Evolutionary conservation across 1,140 invertebrate genomes (phyloP).

Genomic region (Drosophila tani): DNA sequence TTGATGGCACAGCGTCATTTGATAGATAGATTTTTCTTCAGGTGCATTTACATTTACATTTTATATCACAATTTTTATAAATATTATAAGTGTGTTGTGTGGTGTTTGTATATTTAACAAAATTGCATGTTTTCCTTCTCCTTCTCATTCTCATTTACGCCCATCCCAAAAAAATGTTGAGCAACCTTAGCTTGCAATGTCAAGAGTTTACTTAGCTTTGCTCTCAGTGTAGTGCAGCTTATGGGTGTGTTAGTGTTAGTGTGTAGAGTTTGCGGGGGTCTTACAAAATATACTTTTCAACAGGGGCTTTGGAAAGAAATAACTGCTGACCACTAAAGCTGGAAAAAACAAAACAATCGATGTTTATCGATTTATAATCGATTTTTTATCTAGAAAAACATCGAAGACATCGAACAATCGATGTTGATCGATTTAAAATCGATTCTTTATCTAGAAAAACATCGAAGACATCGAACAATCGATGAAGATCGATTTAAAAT

Average conservation of each 20-base stretch:
- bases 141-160: conserved; percentile 64
- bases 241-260: conserved; percentile 37
- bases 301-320: conserved; percentile 21
- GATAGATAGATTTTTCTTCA: conserved; percentile 79
- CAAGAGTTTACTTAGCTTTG: conserved; percentile 58
- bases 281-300: conserved; percentile 33
- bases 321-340: conserved; percentile 1
- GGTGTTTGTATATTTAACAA: conserved; percentile 63
- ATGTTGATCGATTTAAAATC: too few species aligned
- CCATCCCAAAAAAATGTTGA: conserved; percentile 59
- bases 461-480: too few species aligned
- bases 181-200: conserved; percentile 62
- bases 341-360: too few species aligned
- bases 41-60: conserved; percentile 81
- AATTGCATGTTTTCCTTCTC: conserved; percentile 47
- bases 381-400: too few species aligned
- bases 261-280: conserved; percentile 7
- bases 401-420: too few species aligned
- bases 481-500: too few species aligned
- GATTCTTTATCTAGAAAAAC: too few species aligned
- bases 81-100: conserved; percentile 63
- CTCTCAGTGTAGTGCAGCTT: conserved; percentile 14
- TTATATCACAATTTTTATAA: conserved; percentile 79
- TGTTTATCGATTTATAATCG: too few species aligned
- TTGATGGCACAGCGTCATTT: conserved; percentile 79